Base-by-base conservation (phyloP, 30 jellyfish, hydroid and myxozoan species). In the Morbakka virulenta region DNA sequence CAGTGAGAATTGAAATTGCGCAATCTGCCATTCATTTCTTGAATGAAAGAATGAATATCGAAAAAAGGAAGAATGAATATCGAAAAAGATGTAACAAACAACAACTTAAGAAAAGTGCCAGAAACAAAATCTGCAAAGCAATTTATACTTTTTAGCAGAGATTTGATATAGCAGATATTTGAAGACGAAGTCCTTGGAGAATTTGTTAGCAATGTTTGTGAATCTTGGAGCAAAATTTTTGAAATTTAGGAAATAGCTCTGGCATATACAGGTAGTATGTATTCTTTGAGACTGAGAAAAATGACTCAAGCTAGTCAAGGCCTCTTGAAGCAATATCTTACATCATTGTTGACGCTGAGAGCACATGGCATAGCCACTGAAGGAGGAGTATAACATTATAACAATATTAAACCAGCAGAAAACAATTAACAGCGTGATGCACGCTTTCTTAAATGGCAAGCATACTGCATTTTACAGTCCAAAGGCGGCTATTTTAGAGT, bases 291-390 rank as follows among this genome's bases (percentile, higher is more conserved):
- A 32, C 76, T 73, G 28, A 49, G 85, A 33, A 50, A 73, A 33
- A 73, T 73, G 85, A 73, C 85, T 17, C 85, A 52, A 35, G 85
- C 85, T 26, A 73, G 85, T 50, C 4, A 29, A 2, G 75, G 85
- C 76, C 36, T 73, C 68, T 11, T 73, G 69, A 73, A 50, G 50
- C 14, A 11, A 33, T 50, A 50, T 22, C 50, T 68, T 22, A 67
- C 80, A 33, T 68, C 71, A 26, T 35, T 68, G 32, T 26, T 73
- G 47, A 64, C 85, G 32, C 32, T 73, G 17, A 11, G 33, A 2
- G 64, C 79, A n/a, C 68, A 73, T 62, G 57, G 85, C 35, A 73
- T 73, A 63, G 85, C 85, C n/a, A 73, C 85, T 11, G 62, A 73
- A 64, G 0, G 61, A 6, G 75, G 52, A 34, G 85, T 68, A 2